Base-by-base conservation (phyloP, 2,888 invertebrate species). In the Noctua janthe region DNA sequence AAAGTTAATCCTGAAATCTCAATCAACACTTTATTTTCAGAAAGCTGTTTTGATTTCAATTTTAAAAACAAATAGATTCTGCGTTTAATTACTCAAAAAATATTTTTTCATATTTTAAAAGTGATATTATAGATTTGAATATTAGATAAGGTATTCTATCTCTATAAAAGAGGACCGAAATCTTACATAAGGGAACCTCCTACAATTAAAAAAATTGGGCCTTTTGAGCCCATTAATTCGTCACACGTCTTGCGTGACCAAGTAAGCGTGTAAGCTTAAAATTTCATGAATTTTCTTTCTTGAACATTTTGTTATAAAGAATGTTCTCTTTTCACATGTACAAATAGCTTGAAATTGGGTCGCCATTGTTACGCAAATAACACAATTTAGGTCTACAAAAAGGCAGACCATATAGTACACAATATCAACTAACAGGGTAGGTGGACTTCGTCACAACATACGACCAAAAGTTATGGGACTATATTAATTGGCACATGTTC, bases 261-360 rank as follows among this genome's bases (percentile, higher is more conserved):
- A 64, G 49, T 51, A 56, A 66, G 62, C 62, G 73, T 72, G 51
- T 81, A 54, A 35, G 62, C 69, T 66, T 64, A 51, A 74, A 81
- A 76, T 51, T 49, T 71, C n/a, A 67, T 66, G 35, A 81, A 69
- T 73, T 70, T 67, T 78, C 69, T 62, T 79, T 62, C 54, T 69
- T 62, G 59, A 35, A 69, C n/a, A 47, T 59, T 70, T 73, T 72
- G 35, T 67, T 64, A 67, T 23, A 49, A 59, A 72, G 10, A 78
- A 78, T 69, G 43, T 54, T 72, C 67, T 70, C 66, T 62, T 54
- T 83, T 76, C 70, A 75, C 39, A 70, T 69, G 47, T 69, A 74
- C 64, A 85, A 87, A 78, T 80, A 59, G 71, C 69, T 75, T 70
- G 70, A 77, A 88, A 85, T 80, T 78, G 78, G 76, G 83, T 72